Percentiles rank a stretch among this genome's conserved stretches.
Conservation (phyloP, 2,888 invertebrate species). For the Elegia similella region DNA sequence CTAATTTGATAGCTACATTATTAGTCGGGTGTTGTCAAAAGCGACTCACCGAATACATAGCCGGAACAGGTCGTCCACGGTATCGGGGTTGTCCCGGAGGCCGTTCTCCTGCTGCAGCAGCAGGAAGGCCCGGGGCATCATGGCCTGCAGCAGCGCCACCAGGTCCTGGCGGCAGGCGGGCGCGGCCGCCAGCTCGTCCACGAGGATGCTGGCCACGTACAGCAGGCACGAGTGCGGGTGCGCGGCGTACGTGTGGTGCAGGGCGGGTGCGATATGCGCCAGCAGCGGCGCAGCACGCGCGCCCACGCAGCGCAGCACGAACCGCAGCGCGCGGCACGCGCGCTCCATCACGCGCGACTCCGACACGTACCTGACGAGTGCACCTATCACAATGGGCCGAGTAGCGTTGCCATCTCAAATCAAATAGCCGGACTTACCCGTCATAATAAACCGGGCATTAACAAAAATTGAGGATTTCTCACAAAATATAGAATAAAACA, state of each 20-base stretch:
- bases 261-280: conserved; percentile 86
- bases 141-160: conserved; percentile 91
- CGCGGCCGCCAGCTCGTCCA: conserved; percentile 86
- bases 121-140: conserved; percentile 90
- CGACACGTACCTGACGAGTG: conserved; percentile 62
- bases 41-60: conserved; percentile 85
- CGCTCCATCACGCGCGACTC: conserved; percentile 95
- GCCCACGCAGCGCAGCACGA: conserved; percentile 93
- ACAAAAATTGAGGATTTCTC: too few species aligned
- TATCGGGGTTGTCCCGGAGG: conserved; percentile 96
- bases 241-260: conserved; percentile 87
- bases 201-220: conserved; percentile 93
- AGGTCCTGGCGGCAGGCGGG: conserved; percentile 87
- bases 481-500: too few species aligned
- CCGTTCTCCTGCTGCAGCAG: conserved; percentile 90
- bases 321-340: conserved; percentile 93
- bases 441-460: too few species aligned
- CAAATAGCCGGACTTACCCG: too few species aligned
- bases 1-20: too few species aligned
- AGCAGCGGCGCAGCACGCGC: conserved; percentile 88
- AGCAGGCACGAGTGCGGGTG: conserved; percentile 89
- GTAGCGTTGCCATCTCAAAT: too few species aligned
- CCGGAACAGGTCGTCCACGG: conserved; percentile 97
- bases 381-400: too few species aligned
- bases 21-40: too few species aligned